phyloP scores from a whole-genome alignment of 2,888 invertebrate species.

The Rambutsinella grinnellia region DNA sequence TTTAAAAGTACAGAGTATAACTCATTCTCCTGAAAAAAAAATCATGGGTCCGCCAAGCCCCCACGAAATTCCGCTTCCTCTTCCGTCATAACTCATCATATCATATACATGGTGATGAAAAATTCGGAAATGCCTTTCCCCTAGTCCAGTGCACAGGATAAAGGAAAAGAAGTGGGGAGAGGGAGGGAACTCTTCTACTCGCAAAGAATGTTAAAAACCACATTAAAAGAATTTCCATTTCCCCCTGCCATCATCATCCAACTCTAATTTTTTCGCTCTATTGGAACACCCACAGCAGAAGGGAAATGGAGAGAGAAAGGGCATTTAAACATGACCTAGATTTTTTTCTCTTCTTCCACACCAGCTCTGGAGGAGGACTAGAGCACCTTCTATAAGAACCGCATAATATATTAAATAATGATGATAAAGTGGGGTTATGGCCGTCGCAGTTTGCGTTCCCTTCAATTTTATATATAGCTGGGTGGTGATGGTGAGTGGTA shows the following conservation, averaged over 20 bases:
- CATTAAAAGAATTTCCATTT: constrained; percentile 48
- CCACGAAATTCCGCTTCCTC: background rate
- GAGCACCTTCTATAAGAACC: background rate
- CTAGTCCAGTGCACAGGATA: background rate
- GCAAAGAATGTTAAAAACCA: constrained; percentile 35
- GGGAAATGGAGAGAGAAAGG: constrained; percentile 9
- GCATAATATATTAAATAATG: constrained; percentile 7
- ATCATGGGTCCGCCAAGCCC: no score
- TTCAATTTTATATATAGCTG: constrained; percentile 1
- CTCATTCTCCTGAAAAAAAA: no score
- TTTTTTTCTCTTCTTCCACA: constrained; percentile 12
- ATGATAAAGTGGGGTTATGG: constrained; percentile 1
- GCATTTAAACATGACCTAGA: constrained; percentile 34
- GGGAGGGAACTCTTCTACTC: background rate
- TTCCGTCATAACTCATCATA: background rate
- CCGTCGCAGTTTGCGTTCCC: background rate
- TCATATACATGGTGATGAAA: background rate
- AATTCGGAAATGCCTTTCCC: background rate
- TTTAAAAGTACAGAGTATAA: no score
- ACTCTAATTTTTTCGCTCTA: background rate
- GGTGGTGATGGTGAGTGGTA: constrained; percentile 1
- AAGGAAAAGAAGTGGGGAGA: constrained; percentile 1
- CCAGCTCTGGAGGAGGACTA: background rate
- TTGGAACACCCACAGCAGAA: background rate
- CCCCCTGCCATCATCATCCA: constrained; percentile 5